A percentile compares a stretch with the other conserved stretches of the same genome.
Evolutionary conservation across 2,797 vertebrate genomes (phyloP).

Genomic region (Ceryle rudis): DNA sequence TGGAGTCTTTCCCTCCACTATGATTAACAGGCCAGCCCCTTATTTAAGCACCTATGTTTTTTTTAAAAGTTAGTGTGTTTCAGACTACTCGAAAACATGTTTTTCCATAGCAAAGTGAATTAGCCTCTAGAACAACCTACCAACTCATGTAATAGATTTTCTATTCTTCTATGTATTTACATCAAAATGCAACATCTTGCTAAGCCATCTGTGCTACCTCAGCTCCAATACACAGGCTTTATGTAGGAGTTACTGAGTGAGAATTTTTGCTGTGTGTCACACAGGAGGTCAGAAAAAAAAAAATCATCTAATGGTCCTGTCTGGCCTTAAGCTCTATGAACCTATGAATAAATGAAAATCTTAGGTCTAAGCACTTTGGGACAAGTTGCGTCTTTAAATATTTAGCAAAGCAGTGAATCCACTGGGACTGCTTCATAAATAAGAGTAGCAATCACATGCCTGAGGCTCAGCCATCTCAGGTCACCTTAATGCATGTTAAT

Average conservation of each 20-base stretch:
- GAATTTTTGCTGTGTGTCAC: background rate
- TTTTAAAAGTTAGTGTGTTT: background rate
- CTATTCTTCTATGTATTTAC: background rate
- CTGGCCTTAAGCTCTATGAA: background rate
- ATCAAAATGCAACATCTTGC: background rate
- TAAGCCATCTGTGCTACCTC: background rate
- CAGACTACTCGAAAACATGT: background rate
- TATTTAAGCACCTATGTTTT: background rate
- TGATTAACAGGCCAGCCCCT: background rate
- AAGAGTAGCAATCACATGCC: background rate
- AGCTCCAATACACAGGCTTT: background rate
- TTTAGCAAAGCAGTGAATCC: background rate
- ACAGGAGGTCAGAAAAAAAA: conserved; percentile 13
- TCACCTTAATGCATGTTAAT: background rate
- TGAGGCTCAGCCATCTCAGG: background rate
- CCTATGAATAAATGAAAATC: conserved; percentile 39
- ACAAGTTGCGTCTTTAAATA: conserved; percentile 52
- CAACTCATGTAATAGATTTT: background rate
- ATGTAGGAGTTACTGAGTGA: background rate
- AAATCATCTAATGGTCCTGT: background rate
- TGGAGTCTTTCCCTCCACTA: background rate
- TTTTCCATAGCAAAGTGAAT: background rate
- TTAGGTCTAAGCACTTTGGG: background rate
- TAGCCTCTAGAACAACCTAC: background rate
- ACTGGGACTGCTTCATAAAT: background rate